Base-by-base conservation (phyloP, 2,113 vertebrate genomes). In the Stegostoma tigrinum region DNA sequence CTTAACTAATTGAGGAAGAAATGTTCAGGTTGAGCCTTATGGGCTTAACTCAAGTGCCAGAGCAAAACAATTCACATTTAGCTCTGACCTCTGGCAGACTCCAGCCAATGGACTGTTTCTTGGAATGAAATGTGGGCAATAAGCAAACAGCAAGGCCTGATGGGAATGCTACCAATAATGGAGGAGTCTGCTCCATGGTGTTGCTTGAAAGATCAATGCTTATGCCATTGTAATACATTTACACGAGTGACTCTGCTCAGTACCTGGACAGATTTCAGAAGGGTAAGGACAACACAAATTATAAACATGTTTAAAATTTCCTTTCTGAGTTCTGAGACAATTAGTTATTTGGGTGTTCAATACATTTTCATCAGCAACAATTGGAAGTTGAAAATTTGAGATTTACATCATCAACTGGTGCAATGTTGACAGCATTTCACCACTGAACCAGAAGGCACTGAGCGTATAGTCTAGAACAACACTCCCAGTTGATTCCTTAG, bases 181-280 rank as follows among this genome's bases (percentile, higher is more conserved):
- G 0, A 4, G n/a, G 3, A 42, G n/a, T 83, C 0, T 5, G n/a
- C 17, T 42, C 15, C 19, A 3, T 0, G 3, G 34, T 80, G n/a
- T 42, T 1, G 0, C n/a, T 83, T 14, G 14, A 83, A 15, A 38
- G 78, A 83, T 83, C 15, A 83, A 42, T 83, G 15, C 15, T n/a
- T 17, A 12, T 15, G 12, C 15, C 3, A 15, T 17, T 30, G 10
- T 14, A 80, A 80, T n/a, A 80, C 3, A 3, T 80, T 38, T 80
- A 38, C 12, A 80, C n/a, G 17, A 10, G 75, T 10, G 0, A 38
- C 3, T 17, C 8, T 14, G n/a, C 34, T 80, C 23, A 27, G 75
- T 30, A 2, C n/a, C 75, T 0, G 2, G 2, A 2, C 75, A 17
- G 34, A 3, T n/a, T 19, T 38, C 78, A 83, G 15, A 5, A n/a